A percentile compares a stretch with the other conserved stretches of the same genome.
Evolutionary conservation across 2,888 invertebrate species (phyloP).

Genomic region (Sabellastarte sp.): DNA sequence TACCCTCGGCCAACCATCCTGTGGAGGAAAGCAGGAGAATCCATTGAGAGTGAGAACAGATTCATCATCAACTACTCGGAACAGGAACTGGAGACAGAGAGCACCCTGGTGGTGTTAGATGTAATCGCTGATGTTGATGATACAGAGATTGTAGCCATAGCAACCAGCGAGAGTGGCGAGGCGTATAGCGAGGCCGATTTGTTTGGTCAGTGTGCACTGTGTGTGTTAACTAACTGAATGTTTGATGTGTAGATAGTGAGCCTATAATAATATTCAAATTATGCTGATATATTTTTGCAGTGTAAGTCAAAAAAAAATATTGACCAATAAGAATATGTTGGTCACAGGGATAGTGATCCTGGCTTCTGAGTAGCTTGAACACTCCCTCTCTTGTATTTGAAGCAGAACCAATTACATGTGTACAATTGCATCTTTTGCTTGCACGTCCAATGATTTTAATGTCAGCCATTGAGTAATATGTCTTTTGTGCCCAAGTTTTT

Average conservation of each 20-base stretch:
- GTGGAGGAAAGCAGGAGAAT: conserved; percentile 5
- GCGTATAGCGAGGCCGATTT: conserved; percentile 37
- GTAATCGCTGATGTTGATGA: conserved; percentile 66
- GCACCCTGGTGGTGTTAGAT: conserved; percentile 44
- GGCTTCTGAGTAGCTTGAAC: no score
- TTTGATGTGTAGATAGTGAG: background rate
- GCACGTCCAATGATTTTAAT: no score
- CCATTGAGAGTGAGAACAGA: conserved; percentile 1
- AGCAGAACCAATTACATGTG: no score
- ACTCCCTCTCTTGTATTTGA: no score
- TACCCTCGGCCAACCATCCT: conserved; percentile 5
- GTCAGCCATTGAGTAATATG: no score
- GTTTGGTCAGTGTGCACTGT: background rate
- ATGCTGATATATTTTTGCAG: no score
- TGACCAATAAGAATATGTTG: no score
- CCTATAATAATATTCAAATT: background rate
- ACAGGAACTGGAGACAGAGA: conserved; percentile 33
- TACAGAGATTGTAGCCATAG: conserved; percentile 83
- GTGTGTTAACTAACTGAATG: background rate
- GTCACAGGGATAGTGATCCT: no score
- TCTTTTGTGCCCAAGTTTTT: no score
- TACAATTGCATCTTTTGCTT: no score
- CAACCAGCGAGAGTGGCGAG: conserved; percentile 61
- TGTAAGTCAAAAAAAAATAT: no score
- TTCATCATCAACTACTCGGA: background rate